Conservation (phyloP, 2,113 vertebrate species). For the Ameiurus melas region DNA sequence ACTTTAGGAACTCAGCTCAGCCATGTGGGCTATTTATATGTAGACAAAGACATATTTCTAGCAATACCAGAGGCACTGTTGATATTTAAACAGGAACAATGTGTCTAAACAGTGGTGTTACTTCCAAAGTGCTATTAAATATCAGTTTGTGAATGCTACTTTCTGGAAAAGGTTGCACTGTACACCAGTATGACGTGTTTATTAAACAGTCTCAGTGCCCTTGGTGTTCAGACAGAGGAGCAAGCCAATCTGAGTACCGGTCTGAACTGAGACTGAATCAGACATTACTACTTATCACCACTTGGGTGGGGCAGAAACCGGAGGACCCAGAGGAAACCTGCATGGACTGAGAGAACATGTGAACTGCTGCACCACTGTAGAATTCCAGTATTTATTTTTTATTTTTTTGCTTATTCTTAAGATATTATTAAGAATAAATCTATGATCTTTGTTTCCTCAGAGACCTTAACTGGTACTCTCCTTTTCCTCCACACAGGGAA, state of each 20-base stretch:
- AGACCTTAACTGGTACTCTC: neutral
- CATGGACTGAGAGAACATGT: neutral
- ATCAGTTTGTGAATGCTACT: slow-evolving; percentile 9
- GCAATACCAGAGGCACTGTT: neutral
- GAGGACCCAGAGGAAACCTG: neutral
- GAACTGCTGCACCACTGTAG: neutral
- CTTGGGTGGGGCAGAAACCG: neutral
- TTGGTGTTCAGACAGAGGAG: neutral
- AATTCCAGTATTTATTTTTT: too few species aligned
- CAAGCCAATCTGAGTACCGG: neutral
- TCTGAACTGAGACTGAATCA: neutral
- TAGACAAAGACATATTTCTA: slow-evolving; percentile 12
- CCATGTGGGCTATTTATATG: slow-evolving; percentile 29
- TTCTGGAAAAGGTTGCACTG: neutral
- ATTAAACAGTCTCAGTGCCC: slow-evolving; percentile 20
- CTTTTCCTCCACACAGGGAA: neutral
- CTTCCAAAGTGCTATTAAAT: slow-evolving; percentile 8
- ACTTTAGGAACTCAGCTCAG: neutral
- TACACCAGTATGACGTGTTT: neutral
- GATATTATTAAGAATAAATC: neutral
- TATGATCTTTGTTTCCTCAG: neutral
- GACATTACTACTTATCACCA: neutral
- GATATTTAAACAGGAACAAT: slow-evolving; percentile 11
- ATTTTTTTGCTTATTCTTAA: neutral
- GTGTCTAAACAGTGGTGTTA: neutral